Conservation (phyloP, 2,888 invertebrate genomes). For the Invenusta paracnida region DNA sequence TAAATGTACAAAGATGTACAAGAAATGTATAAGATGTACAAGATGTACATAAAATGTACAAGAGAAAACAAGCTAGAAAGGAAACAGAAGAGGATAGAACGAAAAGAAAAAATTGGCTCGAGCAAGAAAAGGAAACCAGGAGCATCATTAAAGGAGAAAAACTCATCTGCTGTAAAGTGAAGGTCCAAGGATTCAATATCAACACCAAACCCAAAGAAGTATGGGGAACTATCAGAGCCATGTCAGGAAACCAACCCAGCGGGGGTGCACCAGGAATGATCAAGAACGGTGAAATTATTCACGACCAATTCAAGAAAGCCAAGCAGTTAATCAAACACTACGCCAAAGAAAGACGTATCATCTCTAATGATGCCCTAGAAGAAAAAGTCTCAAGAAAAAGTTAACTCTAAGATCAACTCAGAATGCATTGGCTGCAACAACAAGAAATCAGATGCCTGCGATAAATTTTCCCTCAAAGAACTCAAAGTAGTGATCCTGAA, state of each 20-base stretch:
- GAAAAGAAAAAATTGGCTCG: neutral
- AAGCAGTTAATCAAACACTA: neutral
- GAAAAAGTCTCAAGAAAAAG: neutral
- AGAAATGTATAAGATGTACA: too few species aligned
- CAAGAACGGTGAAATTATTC: neutral
- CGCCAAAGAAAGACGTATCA: neutral
- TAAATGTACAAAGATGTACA: too few species aligned
- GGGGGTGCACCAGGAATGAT: neutral
- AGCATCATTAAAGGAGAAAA: neutral
- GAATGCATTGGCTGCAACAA: neutral
- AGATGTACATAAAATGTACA: neutral
- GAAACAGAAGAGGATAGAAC: neutral
- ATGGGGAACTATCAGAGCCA: neutral
- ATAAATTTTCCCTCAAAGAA: neutral
- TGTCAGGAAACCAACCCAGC: neutral
- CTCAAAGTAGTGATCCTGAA: neutral
- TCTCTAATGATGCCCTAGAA: neutral
- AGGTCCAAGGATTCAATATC: neutral
- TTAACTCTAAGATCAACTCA: neutral
- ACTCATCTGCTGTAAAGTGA: neutral
- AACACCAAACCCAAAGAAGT: neutral
- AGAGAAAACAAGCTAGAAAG: neutral
- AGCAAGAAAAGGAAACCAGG: neutral
- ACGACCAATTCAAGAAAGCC: neutral
- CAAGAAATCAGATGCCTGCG: neutral